Conservation (phyloP, 2,888 invertebrate species). For the Acrobasis consociella region DNA sequence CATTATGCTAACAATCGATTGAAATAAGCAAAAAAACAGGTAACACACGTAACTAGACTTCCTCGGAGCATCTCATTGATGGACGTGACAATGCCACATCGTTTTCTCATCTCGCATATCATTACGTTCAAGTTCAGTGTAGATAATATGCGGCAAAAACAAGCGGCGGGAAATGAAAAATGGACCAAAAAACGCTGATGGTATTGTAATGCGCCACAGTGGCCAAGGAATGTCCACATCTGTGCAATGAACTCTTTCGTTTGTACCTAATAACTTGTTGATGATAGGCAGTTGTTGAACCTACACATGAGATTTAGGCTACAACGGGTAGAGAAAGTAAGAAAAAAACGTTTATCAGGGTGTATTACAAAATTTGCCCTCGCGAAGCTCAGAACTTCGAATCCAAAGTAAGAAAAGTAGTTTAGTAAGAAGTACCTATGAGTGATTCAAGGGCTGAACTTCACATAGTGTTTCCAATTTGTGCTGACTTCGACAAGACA, state of each 20-base stretch:
- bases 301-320: too few relatives aligned
- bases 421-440: too few relatives aligned
- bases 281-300: too few relatives aligned
- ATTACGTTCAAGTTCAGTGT: constrained; percentile 5
- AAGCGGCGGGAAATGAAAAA: constrained; percentile 26
- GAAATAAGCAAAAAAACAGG: not conserved
- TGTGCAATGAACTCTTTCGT: constrained; percentile 11
- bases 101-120: constrained; percentile 23
- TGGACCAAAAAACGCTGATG: constrained; percentile 23
- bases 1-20: not conserved
- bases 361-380: too few relatives aligned
- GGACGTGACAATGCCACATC: constrained; percentile 9
- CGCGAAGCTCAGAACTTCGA: too few relatives aligned
- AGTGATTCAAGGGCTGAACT: too few relatives aligned
- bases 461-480: too few relatives aligned
- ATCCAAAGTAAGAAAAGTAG: too few relatives aligned
- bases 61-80: not conserved
- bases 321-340: too few relatives aligned
- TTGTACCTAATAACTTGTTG: not conserved
- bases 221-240: not conserved
- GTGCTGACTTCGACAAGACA: too few relatives aligned
- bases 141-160: constrained; percentile 24
- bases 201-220: constrained; percentile 18
- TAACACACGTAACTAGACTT: not conserved
- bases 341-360: too few relatives aligned